Conservation (phyloP, 2,797 vertebrate genomes). For the Helicolenus hilgendorfi region DNA sequence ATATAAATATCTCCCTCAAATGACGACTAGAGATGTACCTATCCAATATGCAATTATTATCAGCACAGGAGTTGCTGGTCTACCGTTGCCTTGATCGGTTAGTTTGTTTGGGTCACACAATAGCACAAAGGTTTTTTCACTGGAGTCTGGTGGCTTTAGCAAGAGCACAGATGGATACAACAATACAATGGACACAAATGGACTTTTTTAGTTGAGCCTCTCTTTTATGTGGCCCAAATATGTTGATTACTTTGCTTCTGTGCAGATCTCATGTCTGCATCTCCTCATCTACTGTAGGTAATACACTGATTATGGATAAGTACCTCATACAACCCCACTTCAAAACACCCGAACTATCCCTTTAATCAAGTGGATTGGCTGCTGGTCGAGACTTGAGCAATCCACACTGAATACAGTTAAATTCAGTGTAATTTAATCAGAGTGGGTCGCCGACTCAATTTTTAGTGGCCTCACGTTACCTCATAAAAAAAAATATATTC, state of each 20-base stretch:
- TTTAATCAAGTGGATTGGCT: neutral
- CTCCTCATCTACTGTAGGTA: neutral
- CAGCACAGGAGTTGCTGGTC: neutral
- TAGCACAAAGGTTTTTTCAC: too few relatives aligned
- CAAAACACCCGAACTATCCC: neutral
- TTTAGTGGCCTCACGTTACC: neutral
- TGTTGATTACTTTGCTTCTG: too few relatives aligned
- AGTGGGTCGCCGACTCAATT: neutral
- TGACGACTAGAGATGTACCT: neutral
- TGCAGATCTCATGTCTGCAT: neutral
- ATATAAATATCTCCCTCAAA: neutral
- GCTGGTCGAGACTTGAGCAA: neutral
- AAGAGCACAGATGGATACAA: too few relatives aligned
- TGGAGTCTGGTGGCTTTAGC: too few relatives aligned
- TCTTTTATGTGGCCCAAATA: too few relatives aligned
- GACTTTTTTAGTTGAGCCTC: too few relatives aligned
- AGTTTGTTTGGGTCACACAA: too few relatives aligned
- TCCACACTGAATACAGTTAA: neutral
- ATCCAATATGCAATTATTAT: neutral
- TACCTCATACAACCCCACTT: neutral
- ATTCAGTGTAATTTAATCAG: neutral
- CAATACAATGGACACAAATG: too few relatives aligned
- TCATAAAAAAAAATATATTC: neutral
- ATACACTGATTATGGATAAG: neutral
- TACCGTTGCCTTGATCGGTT: neutral